Evolutionary conservation across 35 echinoderm and acorn worm species (phyloP), one percentile per base, ranked within the genome.

Genomic region (Ophiothrix spiculata): DNA sequence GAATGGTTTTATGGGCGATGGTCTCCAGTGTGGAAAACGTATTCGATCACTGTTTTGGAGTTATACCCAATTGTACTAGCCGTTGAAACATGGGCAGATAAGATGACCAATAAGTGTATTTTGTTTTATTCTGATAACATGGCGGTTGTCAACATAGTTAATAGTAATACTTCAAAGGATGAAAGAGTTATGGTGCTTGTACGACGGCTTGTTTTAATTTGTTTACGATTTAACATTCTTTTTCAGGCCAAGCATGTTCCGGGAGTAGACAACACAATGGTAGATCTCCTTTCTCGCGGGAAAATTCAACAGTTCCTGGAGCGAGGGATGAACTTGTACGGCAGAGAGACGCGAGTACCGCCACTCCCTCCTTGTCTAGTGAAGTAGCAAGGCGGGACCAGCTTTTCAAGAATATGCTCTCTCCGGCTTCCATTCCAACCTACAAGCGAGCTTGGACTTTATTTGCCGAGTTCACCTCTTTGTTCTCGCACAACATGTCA

Each of bases 1-100:
- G n/a, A 75, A 15, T 86, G 83, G 83, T 86, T 86, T 31, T 36
- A 35, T 32, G 21, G 63, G n/a, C 32, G 33, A 29, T 86, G 83
- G 83, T 69, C 83, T 0, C 17, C 19, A 8, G n/a, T 1, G 1
- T 75, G 63, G 60, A 33, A 36, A 36, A 8, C 33, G 4, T 38
- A 79, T 79, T 33, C 17, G 4, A 79, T 79, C 38, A 38, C 77
- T 13, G 35, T 79, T 2, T 36, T 36, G 77, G 33, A 79, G 38
- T 6, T 79, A 21, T 79, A 79, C 38, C 77, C 77, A 13, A 79
- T 79, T 37, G 77, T 79, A 33, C 21, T 79, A 21, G 35, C 64
- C 0, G 0, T 31, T 19, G 60, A 75, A 86, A 38, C 17, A 37
- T 74, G 60, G 19, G 64, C 60, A 0, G 15, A 74, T 12, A 39